A percentile compares a stretch with the other conserved stretches of the same genome.
Evolutionary conservation across 2,113 vertebrate species (phyloP).

Genomic region (Myotis lucifugus): DNA sequence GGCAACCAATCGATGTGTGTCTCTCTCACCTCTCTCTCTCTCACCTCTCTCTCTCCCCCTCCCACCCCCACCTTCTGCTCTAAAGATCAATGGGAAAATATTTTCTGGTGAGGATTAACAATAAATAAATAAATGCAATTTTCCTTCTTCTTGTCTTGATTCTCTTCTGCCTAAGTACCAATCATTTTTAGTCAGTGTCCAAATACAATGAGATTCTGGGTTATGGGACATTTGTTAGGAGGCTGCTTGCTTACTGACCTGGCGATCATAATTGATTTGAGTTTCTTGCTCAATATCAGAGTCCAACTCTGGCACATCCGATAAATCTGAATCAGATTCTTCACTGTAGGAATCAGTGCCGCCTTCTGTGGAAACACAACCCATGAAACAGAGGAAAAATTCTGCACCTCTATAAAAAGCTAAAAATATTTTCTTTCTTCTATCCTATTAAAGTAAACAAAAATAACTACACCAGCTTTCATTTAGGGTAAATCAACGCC

Average conservation of each 20-base stretch:
- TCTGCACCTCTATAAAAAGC: neutral
- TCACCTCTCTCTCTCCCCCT: no score
- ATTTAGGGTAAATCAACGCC: neutral
- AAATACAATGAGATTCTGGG: neutral
- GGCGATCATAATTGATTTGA: constrained; percentile 97
- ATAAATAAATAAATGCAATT: neutral
- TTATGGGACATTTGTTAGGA: neutral
- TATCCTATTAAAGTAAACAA: neutral
- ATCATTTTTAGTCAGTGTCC: neutral
- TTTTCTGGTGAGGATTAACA: no score
- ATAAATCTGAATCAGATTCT: constrained; percentile 96
- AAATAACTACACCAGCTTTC: neutral
- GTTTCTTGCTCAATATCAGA: constrained; percentile 99
- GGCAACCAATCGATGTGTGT: no score
- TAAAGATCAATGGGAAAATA: no score
- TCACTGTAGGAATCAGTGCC: constrained; percentile 96
- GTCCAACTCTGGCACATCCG: constrained; percentile 96
- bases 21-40: no score
- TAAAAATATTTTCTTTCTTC: constrained; percentile 20
- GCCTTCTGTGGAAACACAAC: constrained; percentile 86
- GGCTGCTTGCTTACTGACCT: constrained; percentile 85
- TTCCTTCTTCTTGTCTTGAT: constrained; percentile 2
- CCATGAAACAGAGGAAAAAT: constrained; percentile 29
- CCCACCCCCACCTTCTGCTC: no score
- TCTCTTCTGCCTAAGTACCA: neutral